phyloP scores from a whole-genome alignment of 1,140 invertebrate species.

The Aphis gossypii region DNA sequence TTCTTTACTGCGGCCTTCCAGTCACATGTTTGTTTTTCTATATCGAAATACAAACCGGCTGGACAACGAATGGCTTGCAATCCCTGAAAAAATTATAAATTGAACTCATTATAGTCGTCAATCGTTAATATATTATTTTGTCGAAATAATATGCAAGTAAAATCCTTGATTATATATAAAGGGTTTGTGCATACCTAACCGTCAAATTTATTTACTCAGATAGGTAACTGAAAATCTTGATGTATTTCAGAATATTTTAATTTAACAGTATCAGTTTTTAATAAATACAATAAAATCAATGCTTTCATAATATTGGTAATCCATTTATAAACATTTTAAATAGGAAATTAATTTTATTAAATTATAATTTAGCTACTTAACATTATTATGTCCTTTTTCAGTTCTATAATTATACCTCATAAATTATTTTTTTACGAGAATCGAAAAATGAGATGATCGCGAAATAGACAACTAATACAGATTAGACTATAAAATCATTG shows the following conservation, averaged over 20 bases:
- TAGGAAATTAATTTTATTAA: too few species aligned
- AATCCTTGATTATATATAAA: background rate
- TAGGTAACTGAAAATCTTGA: background rate
- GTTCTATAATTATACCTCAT: too few species aligned
- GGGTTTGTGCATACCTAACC: background rate
- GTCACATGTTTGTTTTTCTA: constrained; percentile 94
- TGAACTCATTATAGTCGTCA: background rate
- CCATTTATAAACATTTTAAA: background rate
- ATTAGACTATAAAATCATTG: too few species aligned
- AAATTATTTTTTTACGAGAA: too few species aligned
- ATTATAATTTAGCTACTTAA: too few species aligned
- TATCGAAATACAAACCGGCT: constrained; percentile 91
- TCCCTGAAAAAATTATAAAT: constrained; percentile 69
- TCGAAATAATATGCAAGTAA: background rate
- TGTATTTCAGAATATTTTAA: background rate
- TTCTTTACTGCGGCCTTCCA: constrained; percentile 95
- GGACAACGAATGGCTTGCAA: constrained; percentile 92
- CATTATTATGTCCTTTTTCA: too few species aligned
- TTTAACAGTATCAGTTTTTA: background rate
- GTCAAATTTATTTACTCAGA: background rate
- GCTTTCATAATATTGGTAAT: background rate
- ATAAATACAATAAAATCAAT: too few species aligned
- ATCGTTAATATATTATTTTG: background rate
- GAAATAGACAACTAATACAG: too few species aligned
- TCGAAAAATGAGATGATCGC: too few species aligned